A percentile compares a stretch with the other conserved stretches of the same genome.
Conservation (phyloP, 2,888 invertebrate species). For the Rutpela maculata region DNA sequence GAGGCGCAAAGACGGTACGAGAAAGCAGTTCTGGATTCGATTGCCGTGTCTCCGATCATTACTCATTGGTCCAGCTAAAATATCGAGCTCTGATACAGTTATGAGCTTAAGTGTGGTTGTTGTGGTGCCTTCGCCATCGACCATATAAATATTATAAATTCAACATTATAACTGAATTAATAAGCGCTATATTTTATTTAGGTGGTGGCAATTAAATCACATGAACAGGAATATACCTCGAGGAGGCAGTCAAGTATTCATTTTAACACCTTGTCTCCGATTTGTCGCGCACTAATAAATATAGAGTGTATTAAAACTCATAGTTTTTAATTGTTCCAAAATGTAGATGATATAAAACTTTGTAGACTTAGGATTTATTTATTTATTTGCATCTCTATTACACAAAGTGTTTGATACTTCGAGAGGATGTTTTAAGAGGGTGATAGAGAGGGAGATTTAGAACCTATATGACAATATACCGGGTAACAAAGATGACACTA, state of each 20-base stretch:
- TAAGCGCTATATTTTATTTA: background rate
- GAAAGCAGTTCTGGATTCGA: slow-evolving; percentile 22
- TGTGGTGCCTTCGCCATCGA: background rate
- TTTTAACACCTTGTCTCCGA: background rate
- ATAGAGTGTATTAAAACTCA: background rate
- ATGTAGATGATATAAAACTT: no score
- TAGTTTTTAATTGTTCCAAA: no score
- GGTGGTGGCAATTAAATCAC: background rate
- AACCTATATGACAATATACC: no score
- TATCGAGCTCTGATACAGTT: slow-evolving; percentile 8
- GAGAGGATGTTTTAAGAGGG: no score
- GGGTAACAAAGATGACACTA: no score
- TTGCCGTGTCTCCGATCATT: slow-evolving; percentile 12
- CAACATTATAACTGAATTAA: background rate
- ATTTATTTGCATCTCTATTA: no score
- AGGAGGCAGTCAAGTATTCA: background rate
- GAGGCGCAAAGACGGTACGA: slow-evolving; percentile 33
- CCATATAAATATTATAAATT: slow-evolving; percentile 1
- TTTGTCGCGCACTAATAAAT: background rate
- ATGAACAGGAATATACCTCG: background rate
- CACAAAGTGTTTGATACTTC: no score
- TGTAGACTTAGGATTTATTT: no score
- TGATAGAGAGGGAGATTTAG: no score
- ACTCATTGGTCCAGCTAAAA: background rate
- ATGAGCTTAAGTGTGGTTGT: slow-evolving; percentile 3